phyloP scores from a whole-genome alignment of 1,140 invertebrate species.

The Pseudomyrmex cubaensis region DNA sequence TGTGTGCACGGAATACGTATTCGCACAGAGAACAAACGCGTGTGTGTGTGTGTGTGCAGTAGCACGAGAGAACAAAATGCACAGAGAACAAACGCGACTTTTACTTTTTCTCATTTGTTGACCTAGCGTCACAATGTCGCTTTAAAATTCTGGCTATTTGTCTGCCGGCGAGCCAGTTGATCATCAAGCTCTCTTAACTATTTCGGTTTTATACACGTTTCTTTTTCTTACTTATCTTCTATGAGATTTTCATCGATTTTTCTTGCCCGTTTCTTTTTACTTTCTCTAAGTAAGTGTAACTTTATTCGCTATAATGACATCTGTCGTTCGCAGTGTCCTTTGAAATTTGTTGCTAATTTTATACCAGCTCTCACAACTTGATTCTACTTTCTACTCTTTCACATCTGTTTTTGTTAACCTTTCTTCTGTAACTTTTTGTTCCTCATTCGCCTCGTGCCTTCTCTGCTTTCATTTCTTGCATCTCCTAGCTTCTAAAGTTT shows the following conservation, averaged over 20 bases:
- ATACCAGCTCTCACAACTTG: not conserved
- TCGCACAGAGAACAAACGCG: not conserved
- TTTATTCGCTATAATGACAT: not conserved
- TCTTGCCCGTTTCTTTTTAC: not conserved
- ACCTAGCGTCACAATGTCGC: constrained; percentile 52
- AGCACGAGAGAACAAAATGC: constrained; percentile 16
- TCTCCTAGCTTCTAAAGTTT: constrained; percentile 20
- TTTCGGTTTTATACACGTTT: constrained; percentile 7
- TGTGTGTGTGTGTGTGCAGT: not conserved
- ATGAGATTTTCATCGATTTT: constrained; percentile 1
- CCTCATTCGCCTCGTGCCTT: constrained; percentile 20
- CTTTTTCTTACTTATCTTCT: not conserved
- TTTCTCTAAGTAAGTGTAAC: too few relatives aligned
- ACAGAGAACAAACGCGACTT: constrained; percentile 29
- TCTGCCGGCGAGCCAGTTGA: constrained; percentile 64
- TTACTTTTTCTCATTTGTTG: constrained; percentile 70
- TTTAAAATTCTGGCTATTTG: constrained; percentile 76
- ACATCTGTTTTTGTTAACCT: constrained; percentile 6
- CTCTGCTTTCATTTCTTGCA: constrained; percentile 36
- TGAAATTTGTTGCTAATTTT: constrained; percentile 26
- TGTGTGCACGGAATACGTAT: not conserved
- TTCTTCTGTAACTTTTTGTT: not conserved
- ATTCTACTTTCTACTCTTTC: not conserved
- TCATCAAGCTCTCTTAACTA: constrained; percentile 42
- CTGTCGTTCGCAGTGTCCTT: not conserved